Evolutionary conservation across 2,888 invertebrate species (phyloP), one percentile per base, ranked within the genome.

Genomic region (Leptarthrus brevirostris): DNA sequence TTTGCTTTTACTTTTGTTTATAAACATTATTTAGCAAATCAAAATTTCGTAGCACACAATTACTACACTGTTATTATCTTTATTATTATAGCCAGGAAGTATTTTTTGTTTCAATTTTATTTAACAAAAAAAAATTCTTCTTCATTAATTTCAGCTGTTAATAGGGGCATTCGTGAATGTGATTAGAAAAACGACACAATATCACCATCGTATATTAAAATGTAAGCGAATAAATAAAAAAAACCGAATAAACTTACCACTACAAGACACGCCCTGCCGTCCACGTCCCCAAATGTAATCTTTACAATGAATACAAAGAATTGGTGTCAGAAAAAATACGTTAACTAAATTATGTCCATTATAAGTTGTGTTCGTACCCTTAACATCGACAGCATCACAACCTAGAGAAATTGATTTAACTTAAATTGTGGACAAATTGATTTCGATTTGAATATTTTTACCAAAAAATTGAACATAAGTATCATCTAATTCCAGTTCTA

Each of bases 251-350:
- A 14, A 71, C 66, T 56, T 14, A 74, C 74, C 74, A 16, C 61
- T 72, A 30, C 77, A 77, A 4, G 64, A 72, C 3, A 75, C 74
- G n/a, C 77, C 77, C 44, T 76, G 77, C 3, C 52, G 22, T 8
- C 77, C 77, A 20, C 71, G 54, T 8, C 77, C 77, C 74, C 74
- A 77, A 47, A 77, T 77, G 49, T 76, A 77, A 72, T 77, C 77
- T 14, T 75, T 76, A 72, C 77, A 77, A 72, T 74, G 75, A 12
- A 72, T 52, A 73, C 77, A 77, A 12, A 77, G 18, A 6, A 76
- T 74, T 16, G 77, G 77, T 26, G 69, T 74, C 2, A 75, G 34
- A 49, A 77, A 77, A 52, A 74, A 77, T 0, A 74, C 64, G 24
- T 74, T 73, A 1, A 74, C 53, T 34, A 70, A 75, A 72, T 76